These are phyloP conservation scores for Glandiceps talaboti DNA, from an alignment of 53 echinoderm and acorn worm species.

Conservation along the genomic window DNA sequence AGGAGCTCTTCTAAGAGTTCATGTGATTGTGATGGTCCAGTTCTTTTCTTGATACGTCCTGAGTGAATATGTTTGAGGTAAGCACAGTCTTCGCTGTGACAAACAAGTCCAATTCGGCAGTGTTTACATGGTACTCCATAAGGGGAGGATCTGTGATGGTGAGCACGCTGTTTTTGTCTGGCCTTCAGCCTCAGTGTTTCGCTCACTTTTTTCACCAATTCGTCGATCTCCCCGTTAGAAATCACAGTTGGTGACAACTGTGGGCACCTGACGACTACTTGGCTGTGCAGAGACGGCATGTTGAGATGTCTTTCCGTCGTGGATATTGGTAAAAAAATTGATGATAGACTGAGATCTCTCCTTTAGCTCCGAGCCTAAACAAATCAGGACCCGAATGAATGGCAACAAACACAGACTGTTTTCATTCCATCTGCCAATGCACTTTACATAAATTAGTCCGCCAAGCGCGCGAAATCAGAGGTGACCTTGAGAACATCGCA, in stretches of 20 bases:
- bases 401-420: background rate
- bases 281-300: background rate
- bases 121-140: background rate
- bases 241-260: background rate
- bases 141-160: background rate
- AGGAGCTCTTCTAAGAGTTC: conserved; percentile 17
- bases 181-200: conserved; percentile 1
- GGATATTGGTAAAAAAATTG: no score
- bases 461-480: background rate
- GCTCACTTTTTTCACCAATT: conserved; percentile 11
- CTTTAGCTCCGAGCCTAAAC: background rate
- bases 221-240: conserved; percentile 12
- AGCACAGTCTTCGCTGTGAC: background rate
- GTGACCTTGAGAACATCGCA: no score
- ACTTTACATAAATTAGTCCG: background rate
- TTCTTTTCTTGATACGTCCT: background rate
- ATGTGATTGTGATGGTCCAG: conserved; percentile 11
- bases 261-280: background rate
- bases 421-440: background rate
- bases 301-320: no score
- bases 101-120: background rate
- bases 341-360: no score
- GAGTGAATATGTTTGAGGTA: background rate
- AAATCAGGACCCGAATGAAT: background rate
- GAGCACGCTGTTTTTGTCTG: background rate